Conservation (phyloP, 2,888 invertebrate species). For the Lycaena phlaeas region DNA sequence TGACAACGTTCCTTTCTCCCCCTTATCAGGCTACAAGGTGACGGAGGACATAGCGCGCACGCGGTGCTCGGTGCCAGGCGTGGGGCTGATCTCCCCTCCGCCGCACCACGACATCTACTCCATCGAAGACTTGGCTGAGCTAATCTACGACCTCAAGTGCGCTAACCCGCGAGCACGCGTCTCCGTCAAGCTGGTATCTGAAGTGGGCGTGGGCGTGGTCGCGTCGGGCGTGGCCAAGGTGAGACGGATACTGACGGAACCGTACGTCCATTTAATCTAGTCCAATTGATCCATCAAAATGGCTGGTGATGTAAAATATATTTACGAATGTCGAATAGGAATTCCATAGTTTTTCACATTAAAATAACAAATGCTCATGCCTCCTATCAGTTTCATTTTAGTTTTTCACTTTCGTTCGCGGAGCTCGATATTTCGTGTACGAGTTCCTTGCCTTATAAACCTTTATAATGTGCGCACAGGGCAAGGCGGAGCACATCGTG, state of each 20-base stretch:
- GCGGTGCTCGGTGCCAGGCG: slow-evolving; percentile 96
- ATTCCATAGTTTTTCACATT: too few species aligned
- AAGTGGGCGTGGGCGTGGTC: slow-evolving; percentile 98
- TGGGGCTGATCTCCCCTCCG: slow-evolving; percentile 98
- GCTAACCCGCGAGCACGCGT: slow-evolving; percentile 96
- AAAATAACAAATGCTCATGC: too few species aligned
- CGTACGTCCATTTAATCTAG: too few species aligned
- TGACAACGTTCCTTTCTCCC: too few species aligned
- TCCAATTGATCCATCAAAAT: too few species aligned
- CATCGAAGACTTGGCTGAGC: slow-evolving; percentile 97
- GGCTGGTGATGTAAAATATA: too few species aligned
- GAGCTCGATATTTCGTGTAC: too few species aligned
- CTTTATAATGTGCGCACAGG: slow-evolving; percentile 73
- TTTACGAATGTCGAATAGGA: not conserved
- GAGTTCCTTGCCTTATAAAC: too few species aligned
- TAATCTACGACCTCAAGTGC: slow-evolving; percentile 98
- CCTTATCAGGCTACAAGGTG: slow-evolving; percentile 78
- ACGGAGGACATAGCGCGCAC: slow-evolving; percentile 95
- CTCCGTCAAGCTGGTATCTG: slow-evolving; percentile 98
- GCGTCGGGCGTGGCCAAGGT: slow-evolving; percentile 99
- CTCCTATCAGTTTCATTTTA: too few species aligned
- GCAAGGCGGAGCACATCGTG: slow-evolving; percentile 98
- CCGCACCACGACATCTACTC: slow-evolving; percentile 99
- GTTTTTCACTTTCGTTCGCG: too few species aligned
- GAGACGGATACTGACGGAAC: not conserved